Percentiles rank a stretch among this genome's conserved stretches.
These are phyloP conservation scores for Neotoxoptera formosana DNA, from an alignment of 1,140 invertebrate genomes.

Conservation along the genomic window DNA sequence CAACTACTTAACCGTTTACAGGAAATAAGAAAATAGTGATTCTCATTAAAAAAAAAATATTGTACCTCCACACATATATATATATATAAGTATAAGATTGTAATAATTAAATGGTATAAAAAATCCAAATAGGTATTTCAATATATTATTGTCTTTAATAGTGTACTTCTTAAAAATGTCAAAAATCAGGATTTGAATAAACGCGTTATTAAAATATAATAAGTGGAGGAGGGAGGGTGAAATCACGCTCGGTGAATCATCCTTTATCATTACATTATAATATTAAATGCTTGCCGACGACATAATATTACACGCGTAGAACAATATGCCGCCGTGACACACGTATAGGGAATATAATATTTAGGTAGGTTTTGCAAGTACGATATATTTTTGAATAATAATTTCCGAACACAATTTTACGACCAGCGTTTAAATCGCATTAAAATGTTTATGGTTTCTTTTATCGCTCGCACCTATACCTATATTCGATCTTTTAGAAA, in stretches of 20 bases:
- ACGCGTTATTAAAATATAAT: no score
- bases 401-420: neutral
- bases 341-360: neutral
- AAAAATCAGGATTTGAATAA: neutral
- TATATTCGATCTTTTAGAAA: neutral
- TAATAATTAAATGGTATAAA: neutral
- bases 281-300: neutral
- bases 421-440: slow-evolving; percentile 11
- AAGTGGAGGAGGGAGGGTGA: no score
- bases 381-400: neutral
- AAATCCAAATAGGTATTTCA: neutral
- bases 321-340: neutral
- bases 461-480: neutral
- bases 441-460: neutral
- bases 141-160: neutral
- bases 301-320: neutral
- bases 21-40: neutral
- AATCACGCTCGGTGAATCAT: neutral
- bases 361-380: neutral
- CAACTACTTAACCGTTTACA: neutral
- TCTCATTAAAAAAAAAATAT: neutral
- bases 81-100: neutral
- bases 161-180: neutral
- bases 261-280: neutral
- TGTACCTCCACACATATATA: neutral